Base-by-base conservation (phyloP, 2,797 vertebrate genomes). In the Chloroceryle inda region DNA sequence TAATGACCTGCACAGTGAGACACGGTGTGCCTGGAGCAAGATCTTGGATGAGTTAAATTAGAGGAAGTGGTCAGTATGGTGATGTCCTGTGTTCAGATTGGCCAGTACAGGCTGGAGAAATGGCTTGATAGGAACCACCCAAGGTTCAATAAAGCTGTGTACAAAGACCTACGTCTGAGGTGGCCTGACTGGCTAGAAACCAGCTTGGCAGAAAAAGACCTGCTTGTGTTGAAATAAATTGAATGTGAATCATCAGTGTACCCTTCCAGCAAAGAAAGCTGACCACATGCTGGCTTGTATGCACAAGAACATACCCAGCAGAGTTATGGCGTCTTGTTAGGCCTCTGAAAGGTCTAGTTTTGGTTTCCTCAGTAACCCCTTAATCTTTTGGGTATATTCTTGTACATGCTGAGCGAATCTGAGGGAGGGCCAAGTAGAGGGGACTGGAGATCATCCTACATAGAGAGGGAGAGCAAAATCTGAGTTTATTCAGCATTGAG, bases 221-320 rank as follows among this genome's bases (percentile, higher is more conserved):
- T 23, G 10, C 6, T 92, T n/a, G 37, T 62, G 6, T 38, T 69
- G 52, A 20, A 80, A 2, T 24, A 40, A 59, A 44, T 12, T 74
- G 23, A 35, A 29, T 1, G 0, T 19, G 37, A 68, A 6, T 85
- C 33, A 31, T 55, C 9, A 7, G 10, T 40, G 17, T 77, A 45
- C 24, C n/a, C 35, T 42, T 71, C 11, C 15, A 77, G 44, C 44
- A 63, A 61, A 59, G 64, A 35, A 42, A 40, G 6, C 33, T 50
- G 14, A 37, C 40, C 5, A 15, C 3, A 0, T 15, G 4, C 2
- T 59, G 19, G 9, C 22, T 71, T 80, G 10, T 47, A 7, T 11
- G 16, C 8, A 11, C 14, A 50, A 24, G 47, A 55, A 22, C 0
- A 0, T 52, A 68, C 27, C 12, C 16, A 53, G 5, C 4, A 64